Evolutionary conservation across 2,113 vertebrate species (phyloP).

Genomic region (Pelobates fuscus): DNA sequence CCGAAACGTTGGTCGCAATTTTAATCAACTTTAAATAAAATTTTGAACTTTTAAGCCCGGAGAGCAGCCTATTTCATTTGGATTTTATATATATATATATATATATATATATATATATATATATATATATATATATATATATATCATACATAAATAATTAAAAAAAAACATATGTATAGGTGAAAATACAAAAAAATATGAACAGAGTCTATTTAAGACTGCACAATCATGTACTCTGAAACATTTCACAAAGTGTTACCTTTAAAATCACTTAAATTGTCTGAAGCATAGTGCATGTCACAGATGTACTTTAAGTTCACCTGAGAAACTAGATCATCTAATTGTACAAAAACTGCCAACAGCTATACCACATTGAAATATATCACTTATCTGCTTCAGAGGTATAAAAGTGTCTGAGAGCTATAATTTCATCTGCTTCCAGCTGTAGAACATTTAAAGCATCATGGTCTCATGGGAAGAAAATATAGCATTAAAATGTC

Average conservation of each 20-base stretch:
- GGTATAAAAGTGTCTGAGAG: conserved; percentile 70
- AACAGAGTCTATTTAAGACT: conserved; percentile 8
- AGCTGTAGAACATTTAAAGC: conserved; percentile 67
- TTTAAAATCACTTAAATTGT: conserved; percentile 65
- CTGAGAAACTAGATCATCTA: conserved; percentile 67
- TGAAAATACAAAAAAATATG: neutral
- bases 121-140: too few relatives aligned
- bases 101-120: too few relatives aligned
- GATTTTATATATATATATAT: too few relatives aligned
- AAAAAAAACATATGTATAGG: neutral
- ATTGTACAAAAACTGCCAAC: conserved; percentile 68
- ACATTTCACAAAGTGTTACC: conserved; percentile 73
- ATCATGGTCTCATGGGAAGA: conserved; percentile 56
- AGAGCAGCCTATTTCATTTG: too few relatives aligned
- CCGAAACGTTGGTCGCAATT: too few relatives aligned
- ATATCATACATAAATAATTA: neutral
- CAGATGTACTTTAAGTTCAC: conserved; percentile 68
- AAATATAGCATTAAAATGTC: conserved; percentile 57
- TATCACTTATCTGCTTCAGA: conserved; percentile 68
- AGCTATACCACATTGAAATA: conserved; percentile 65
- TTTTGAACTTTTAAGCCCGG: too few relatives aligned
- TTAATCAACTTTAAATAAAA: too few relatives aligned
- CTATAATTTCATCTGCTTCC: conserved; percentile 67
- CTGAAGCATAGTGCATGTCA: conserved; percentile 62
- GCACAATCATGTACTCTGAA: conserved; percentile 43